A percentile compares a stretch with the other conserved stretches of the same genome.
Conservation (phyloP, 2,113 vertebrate genomes). For the Odontophorus gujanensis region DNA sequence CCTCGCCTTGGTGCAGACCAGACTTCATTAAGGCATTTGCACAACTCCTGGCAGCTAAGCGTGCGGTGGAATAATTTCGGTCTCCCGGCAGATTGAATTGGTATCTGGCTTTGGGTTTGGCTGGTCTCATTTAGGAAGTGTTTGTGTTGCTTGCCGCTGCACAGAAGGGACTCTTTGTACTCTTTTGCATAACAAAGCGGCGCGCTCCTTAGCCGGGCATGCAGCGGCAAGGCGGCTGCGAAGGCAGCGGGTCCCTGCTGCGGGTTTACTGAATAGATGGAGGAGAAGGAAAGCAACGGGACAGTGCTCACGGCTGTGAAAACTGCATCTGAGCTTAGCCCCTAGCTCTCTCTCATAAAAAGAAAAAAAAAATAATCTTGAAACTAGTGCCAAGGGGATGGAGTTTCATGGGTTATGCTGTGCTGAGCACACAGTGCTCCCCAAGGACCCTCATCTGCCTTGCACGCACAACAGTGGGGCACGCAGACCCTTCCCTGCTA, state of each 20-base stretch:
- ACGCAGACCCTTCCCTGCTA: neutral
- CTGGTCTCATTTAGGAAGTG: slow-evolving; percentile 47
- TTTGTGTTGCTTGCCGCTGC: slow-evolving; percentile 28
- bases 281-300: neutral
- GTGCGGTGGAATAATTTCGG: neutral
- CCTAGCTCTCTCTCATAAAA: neutral
- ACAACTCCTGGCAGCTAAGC: slow-evolving; percentile 19
- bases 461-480: neutral
- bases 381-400: neutral
- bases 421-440: neutral
- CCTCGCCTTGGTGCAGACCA: slow-evolving; percentile 5
- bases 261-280: neutral
- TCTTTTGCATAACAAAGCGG: neutral
- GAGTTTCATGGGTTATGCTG: neutral
- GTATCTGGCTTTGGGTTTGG: slow-evolving; percentile 42
- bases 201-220: neutral
- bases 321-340: neutral
- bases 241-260: fast-evolving
- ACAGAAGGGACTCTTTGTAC: neutral
- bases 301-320: neutral
- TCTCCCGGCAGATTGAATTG: neutral
- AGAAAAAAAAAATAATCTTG: neutral
- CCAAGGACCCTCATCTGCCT: fast-evolving
- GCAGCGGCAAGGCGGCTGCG: neutral
- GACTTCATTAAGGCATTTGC: slow-evolving; percentile 39